Conservation (phyloP, 2,888 invertebrate species). For the Coelinius sp. region DNA sequence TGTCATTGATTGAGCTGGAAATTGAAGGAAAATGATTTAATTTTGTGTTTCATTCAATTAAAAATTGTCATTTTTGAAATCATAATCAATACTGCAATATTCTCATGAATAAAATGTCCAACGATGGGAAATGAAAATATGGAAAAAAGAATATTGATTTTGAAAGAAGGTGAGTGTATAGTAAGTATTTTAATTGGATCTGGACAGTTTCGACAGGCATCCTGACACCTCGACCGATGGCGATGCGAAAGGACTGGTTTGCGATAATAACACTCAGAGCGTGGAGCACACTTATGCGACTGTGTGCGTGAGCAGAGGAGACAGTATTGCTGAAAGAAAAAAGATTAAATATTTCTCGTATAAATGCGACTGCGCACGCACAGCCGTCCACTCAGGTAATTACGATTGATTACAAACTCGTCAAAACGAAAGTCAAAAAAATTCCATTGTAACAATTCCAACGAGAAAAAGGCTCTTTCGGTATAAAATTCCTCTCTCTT, state of each 20-base stretch:
- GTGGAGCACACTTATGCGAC: not conserved
- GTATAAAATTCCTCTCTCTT: not conserved
- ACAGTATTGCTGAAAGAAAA: too few species aligned
- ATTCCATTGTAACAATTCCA: conserved; percentile 9
- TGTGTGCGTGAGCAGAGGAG: conserved; percentile 1
- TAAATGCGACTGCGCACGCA: conserved; percentile 29
- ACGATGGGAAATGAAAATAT: not conserved
- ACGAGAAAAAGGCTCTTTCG: not conserved
- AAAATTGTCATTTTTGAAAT: not conserved
- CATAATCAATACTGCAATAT: conserved; percentile 11
- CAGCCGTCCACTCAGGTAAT: conserved; percentile 21
- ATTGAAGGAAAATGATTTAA: not conserved
- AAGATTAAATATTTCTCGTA: conserved; percentile 32
- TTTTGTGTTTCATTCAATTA: not conserved
- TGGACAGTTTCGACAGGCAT: conserved; percentile 39
- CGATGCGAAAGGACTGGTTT: conserved; percentile 36
- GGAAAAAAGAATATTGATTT: not conserved
- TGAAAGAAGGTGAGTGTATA: conserved; percentile 28
- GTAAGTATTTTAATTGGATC: conserved; percentile 40
- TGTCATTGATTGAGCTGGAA: not conserved
- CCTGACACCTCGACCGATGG: conserved; percentile 35
- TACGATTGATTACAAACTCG: conserved; percentile 34
- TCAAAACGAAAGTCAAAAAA: conserved; percentile 14
- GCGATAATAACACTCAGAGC: conserved; percentile 37
- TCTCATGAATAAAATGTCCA: conserved; percentile 22